Percentiles rank a stretch among this genome's conserved stretches.
Evolutionary conservation across 1,140 invertebrate genomes (phyloP).

Genomic region (Rhopalosiphum maidis): DNA sequence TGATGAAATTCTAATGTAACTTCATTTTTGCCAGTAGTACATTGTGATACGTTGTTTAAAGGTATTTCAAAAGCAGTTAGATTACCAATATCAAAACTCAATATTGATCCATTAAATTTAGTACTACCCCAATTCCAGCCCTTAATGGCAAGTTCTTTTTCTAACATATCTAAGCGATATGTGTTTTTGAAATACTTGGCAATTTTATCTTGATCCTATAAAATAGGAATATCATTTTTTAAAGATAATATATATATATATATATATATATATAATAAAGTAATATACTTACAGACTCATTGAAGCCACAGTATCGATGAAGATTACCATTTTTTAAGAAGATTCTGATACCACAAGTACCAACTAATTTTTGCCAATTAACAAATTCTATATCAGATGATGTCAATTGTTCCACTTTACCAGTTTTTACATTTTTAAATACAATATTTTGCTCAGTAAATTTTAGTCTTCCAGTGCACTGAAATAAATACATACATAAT

Average conservation of each 20-base stretch:
- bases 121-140: slow-evolving; percentile 99
- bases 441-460: slow-evolving; percentile 89
- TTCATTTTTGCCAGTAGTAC: slow-evolving; percentile 98
- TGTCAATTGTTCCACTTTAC: slow-evolving; percentile 91
- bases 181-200: slow-evolving; percentile 85
- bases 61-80: slow-evolving; percentile 96
- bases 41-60: slow-evolving; percentile 93
- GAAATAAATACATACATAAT: slow-evolving; percentile 59
- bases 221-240: slow-evolving; percentile 58
- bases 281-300: slow-evolving; percentile 76
- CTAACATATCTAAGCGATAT: slow-evolving; percentile 85
- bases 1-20: slow-evolving; percentile 98
- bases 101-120: slow-evolving; percentile 88
- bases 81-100: slow-evolving; percentile 91
- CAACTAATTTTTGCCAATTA: slow-evolving; percentile 91
- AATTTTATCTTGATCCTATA: slow-evolving; percentile 80
- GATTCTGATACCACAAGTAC: slow-evolving; percentile 86
- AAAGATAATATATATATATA: background rate
- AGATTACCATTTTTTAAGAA: slow-evolving; percentile 90
- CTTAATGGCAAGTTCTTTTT: slow-evolving; percentile 92
- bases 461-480: slow-evolving; percentile 88
- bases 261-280: background rate
- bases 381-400: slow-evolving; percentile 86
- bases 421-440: slow-evolving; percentile 96
- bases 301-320: slow-evolving; percentile 93